phyloP scores from a whole-genome alignment of 2,113 vertebrate genomes.

The Cavia porcellus region DNA sequence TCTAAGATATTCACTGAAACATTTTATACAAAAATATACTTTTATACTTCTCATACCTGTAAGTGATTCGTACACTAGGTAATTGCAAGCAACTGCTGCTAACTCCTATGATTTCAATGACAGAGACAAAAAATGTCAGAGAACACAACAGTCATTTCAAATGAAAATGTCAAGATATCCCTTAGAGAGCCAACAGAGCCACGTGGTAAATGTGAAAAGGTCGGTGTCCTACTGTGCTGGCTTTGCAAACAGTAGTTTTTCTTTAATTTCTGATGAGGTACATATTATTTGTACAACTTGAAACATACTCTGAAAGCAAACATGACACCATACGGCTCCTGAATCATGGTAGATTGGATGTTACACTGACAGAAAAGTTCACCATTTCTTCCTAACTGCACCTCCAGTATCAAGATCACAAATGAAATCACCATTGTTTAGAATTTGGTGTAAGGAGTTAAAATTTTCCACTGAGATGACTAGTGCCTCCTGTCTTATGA shows the following conservation, averaged over 20 bases:
- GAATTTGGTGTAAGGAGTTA: conserved; percentile 39
- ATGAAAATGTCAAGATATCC: conserved; percentile 73
- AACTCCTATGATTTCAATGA: conserved; percentile 55
- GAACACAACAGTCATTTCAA: conserved; percentile 59
- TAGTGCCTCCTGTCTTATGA: background rate
- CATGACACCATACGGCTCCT: background rate
- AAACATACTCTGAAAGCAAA: conserved; percentile 6
- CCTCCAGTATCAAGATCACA: conserved; percentile 22
- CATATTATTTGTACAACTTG: conserved; percentile 43
- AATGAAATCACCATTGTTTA: background rate
- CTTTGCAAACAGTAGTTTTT: conserved; percentile 16
- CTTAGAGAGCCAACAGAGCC: conserved; percentile 52
- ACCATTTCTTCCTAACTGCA: background rate
- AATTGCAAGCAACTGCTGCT: conserved; percentile 45
- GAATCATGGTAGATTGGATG: background rate
- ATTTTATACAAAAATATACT: background rate
- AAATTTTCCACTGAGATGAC: background rate
- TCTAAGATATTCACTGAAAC: background rate
- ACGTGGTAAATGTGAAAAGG: conserved; percentile 65
- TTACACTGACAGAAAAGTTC: background rate
- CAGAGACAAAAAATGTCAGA: conserved; percentile 72
- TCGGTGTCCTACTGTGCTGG: conserved; percentile 62
- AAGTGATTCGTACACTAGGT: conserved; percentile 32
- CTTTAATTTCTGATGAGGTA: conserved; percentile 59
- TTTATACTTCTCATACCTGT: conserved; percentile 22